phyloP scores from a whole-genome alignment of 2,888 invertebrate genomes.

The Catocala sponsa region DNA sequence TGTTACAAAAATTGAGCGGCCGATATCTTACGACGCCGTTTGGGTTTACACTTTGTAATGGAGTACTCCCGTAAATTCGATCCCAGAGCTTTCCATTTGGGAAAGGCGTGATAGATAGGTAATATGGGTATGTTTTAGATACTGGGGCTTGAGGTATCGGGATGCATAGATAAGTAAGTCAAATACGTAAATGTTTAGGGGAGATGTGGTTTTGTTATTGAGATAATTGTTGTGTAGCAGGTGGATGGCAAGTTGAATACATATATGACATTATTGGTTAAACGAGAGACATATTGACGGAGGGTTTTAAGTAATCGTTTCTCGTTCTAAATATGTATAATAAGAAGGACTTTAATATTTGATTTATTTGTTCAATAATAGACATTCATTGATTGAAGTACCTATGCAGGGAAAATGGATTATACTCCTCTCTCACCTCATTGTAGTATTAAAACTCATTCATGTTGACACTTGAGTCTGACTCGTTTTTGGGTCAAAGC shows the following conservation, averaged over 20 bases:
- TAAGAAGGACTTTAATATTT: no score
- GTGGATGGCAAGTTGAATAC: neutral
- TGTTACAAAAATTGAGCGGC: conserved; percentile 58
- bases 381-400: no score
- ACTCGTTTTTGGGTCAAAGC: no score
- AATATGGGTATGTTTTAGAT: conserved; percentile 40
- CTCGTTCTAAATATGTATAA: no score
- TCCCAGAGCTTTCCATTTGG: conserved; percentile 46
- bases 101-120: conserved; percentile 47
- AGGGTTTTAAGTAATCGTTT: no score
- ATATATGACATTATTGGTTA: no score
- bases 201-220: conserved; percentile 11
- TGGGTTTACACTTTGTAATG: conserved; percentile 55
- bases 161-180: conserved; percentile 35
- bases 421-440: no score
- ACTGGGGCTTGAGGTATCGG: conserved; percentile 31
- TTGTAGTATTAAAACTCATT: no score
- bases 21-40: conserved; percentile 48
- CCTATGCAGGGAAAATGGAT: no score
- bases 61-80: conserved; percentile 50
- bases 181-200: conserved; percentile 31
- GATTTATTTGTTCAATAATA: no score
- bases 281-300: no score
- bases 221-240: conserved; percentile 40
- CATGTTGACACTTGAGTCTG: no score